Conservation (phyloP, 2,797 vertebrate genomes). For the Diplodus puntazzo region DNA sequence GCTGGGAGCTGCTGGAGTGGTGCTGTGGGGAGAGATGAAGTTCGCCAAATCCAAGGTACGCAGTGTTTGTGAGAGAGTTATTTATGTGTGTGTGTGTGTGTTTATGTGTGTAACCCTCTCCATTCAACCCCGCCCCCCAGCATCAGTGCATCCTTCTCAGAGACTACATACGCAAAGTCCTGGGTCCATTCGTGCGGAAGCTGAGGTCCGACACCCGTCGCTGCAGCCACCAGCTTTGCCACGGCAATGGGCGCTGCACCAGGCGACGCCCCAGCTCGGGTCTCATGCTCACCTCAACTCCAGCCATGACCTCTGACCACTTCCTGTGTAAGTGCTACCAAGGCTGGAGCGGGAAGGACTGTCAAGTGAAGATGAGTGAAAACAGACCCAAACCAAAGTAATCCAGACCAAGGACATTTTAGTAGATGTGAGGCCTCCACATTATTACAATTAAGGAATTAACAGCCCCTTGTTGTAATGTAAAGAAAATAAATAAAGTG, state of each 20-base stretch:
- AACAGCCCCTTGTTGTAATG: neutral
- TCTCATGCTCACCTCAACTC: conserved; percentile 65
- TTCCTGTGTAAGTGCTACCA: conserved; percentile 89
- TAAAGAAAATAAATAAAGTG: neutral
- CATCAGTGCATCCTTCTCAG: conserved; percentile 85
- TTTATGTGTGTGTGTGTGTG: neutral
- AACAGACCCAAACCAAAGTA: neutral
- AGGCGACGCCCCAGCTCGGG: conserved; percentile 69
- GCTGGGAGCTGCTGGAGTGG: conserved; percentile 89
- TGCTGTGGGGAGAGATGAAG: conserved; percentile 89
- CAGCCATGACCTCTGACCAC: conserved; percentile 43
- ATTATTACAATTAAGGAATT: neutral
- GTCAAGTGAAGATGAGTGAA: conserved; percentile 56
- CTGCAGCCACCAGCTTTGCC: conserved; percentile 86
- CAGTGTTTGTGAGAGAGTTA: neutral
- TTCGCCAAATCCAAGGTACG: conserved; percentile 87
- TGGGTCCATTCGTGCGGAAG: conserved; percentile 87
- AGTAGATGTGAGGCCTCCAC: neutral
- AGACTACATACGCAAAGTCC: conserved; percentile 82
- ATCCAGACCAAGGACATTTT: neutral
- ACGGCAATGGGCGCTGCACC: conserved; percentile 86
- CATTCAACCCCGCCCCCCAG: conserved; percentile 66
- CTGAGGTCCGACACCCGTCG: conserved; percentile 80
- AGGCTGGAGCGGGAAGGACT: conserved; percentile 86
- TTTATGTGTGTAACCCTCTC: conserved; percentile 1